A percentile compares a stretch with the other conserved stretches of the same genome.
phyloP scores from a whole-genome alignment of 2,888 invertebrate genomes.

The Nephrotoma guestfalica region DNA sequence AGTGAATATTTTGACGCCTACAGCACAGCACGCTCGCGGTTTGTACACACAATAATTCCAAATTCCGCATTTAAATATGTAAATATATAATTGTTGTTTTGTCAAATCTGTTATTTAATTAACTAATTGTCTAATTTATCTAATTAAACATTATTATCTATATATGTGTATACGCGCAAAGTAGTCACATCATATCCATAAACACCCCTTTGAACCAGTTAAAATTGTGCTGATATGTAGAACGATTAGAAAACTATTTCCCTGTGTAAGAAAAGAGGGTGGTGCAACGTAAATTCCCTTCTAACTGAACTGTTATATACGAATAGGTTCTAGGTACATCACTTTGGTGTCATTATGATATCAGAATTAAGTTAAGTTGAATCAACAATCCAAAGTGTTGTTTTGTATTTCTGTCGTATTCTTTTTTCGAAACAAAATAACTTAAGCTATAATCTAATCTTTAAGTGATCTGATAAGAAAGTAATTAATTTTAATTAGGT shows the following conservation, averaged over 20 bases:
- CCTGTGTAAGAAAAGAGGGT: too few species aligned
- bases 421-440: not conserved
- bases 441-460: constrained; percentile 5
- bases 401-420: not conserved
- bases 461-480: constrained; percentile 5
- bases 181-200: not conserved
- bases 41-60: not conserved
- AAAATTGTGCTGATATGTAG: not conserved
- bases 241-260: too few species aligned
- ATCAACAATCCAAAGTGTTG: not conserved
- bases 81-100: not conserved
- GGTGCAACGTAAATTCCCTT: too few species aligned
- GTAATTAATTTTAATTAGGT: constrained; percentile 7
- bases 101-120: not conserved
- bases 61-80: not conserved
- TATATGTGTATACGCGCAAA: not conserved
- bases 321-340: not conserved
- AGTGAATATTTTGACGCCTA: not conserved
- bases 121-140: not conserved
- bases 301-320: too few species aligned
- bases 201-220: not conserved
- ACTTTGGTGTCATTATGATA: not conserved
- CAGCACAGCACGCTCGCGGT: not conserved
- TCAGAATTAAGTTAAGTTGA: not conserved
- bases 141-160: not conserved